Conservation (phyloP, 2,888 invertebrate species). For the Mesorhabditis sp. region DNA sequence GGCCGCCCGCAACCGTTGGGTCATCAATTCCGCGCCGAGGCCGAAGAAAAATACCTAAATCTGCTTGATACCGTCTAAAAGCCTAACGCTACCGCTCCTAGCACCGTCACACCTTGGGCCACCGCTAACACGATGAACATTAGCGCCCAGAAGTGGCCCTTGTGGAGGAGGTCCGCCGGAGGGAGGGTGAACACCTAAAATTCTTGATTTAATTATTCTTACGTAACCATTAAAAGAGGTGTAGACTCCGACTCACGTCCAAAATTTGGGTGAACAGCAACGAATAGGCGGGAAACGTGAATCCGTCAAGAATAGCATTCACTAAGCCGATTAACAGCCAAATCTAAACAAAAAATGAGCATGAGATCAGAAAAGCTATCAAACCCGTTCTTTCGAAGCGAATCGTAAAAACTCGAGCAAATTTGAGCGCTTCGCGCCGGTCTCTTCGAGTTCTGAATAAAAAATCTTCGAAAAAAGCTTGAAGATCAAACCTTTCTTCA, state of each 20-base stretch:
- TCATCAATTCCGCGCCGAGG: conserved; percentile 58
- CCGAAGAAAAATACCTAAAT: conserved; percentile 55
- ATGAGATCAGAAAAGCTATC: conserved; percentile 16
- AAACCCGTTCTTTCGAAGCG: conserved; percentile 49
- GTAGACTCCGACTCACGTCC: conserved; percentile 23
- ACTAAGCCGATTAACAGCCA: conserved; percentile 58
- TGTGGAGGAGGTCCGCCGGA: conserved; percentile 51
- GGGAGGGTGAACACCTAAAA: conserved; percentile 41
- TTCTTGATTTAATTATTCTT: not conserved
- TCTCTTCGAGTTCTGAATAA: conserved; percentile 30
- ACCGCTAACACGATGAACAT: conserved; percentile 58
- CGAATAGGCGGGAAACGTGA: conserved; percentile 61
- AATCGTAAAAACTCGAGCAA: conserved; percentile 55
- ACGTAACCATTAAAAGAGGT: not conserved
- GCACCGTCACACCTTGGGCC: conserved; percentile 57
- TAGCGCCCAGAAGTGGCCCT: conserved; percentile 62
- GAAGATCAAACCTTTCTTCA: conserved; percentile 24
- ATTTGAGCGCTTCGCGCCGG: conserved; percentile 30
- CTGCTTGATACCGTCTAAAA: not conserved
- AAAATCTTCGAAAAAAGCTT: not conserved
- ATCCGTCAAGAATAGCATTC: conserved; percentile 58
- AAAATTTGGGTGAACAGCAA: conserved; percentile 59
- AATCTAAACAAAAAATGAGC: conserved; percentile 44
- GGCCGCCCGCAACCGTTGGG: conserved; percentile 57
- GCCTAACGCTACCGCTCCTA: conserved; percentile 43